These are phyloP conservation scores for Nicator chloris DNA, from an alignment of 2,113 vertebrate genomes.

Conservation along the genomic window DNA sequence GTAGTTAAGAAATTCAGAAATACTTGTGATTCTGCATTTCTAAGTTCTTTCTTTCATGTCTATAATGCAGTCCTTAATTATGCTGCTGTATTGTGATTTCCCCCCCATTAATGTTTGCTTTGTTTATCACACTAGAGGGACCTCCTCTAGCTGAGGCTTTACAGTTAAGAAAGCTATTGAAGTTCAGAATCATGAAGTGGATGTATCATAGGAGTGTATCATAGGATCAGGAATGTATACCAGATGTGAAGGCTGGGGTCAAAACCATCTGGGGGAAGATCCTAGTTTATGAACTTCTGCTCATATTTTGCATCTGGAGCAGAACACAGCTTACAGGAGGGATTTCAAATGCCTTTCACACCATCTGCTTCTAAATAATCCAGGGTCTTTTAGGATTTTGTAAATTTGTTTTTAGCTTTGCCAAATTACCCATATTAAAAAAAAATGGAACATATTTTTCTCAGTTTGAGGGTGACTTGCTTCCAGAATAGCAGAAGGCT, in stretches of 20 bases:
- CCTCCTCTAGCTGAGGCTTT: neutral
- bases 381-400: neutral
- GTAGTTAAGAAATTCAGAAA: neutral
- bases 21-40: neutral
- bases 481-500: neutral
- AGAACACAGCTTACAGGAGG: neutral
- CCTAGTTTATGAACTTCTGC: neutral
- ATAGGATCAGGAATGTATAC: neutral
- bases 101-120: neutral
- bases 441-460: neutral
- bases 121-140: neutral
- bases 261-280: neutral
- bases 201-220: neutral
- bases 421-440: constrained; percentile 2
- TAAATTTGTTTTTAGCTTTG: constrained; percentile 31
- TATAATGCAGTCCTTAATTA: neutral
- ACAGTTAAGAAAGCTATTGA: neutral
- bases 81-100: neutral
- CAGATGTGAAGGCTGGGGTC: neutral
- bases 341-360: constrained; percentile 23
- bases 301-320: neutral
- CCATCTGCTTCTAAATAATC: constrained; percentile 40
- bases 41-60: neutral
- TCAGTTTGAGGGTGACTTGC: neutral
- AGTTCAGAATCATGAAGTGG: neutral